Evolutionary conservation across 2,797 vertebrate species (phyloP), one percentile per base, ranked within the genome.

Genomic region (Rallus crepitans): DNA sequence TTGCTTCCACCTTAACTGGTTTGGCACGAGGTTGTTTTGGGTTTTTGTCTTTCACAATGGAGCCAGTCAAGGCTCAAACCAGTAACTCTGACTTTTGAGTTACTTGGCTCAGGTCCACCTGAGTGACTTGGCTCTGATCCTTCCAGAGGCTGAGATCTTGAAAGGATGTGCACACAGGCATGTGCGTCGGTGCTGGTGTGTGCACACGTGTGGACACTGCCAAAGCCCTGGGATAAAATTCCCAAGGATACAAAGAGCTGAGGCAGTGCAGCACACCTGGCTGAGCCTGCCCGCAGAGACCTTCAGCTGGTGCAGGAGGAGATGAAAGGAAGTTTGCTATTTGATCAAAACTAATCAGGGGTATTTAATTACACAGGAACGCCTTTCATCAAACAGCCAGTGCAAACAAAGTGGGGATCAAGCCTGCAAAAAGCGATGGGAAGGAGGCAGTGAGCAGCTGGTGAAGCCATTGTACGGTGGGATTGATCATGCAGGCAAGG

Each of bases 301-400:
- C 89, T 87, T 55, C 86, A 70, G 52, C 77, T 2, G 3, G 30
- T 1, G 27, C 68, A 18, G 66, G 75, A 57, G 0, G 47, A 97
- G 94, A 97, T 93, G 95, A 96, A 96, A 97, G 92, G 79, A 77
- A 82, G 90, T 65, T 89, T 93, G 90, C 86, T 85, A 28, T 88
- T 91, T 92, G 93, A 98, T 98, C 97, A 97, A 96, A 98, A 97
- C 82, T 56, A 94, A 95, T 95, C 96, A 85, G 94, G 96, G 97
- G 88, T 96, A 95, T 98, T 98, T 97, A 95, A 97, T 98, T 96
- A 97, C 97, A 90, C 96, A 92, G 89, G 89, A 91, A 94, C 39
- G 59, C 89, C 98, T 97, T 96, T 97, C 97, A 96, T 96, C 98
- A 97, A 97, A 93, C 93, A 95, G 95, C 82, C 95, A 63, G 85